Percentiles rank a stretch among this genome's conserved stretches.
Conservation (phyloP, 1,140 invertebrate species). For the Drosophila guanche region DNA sequence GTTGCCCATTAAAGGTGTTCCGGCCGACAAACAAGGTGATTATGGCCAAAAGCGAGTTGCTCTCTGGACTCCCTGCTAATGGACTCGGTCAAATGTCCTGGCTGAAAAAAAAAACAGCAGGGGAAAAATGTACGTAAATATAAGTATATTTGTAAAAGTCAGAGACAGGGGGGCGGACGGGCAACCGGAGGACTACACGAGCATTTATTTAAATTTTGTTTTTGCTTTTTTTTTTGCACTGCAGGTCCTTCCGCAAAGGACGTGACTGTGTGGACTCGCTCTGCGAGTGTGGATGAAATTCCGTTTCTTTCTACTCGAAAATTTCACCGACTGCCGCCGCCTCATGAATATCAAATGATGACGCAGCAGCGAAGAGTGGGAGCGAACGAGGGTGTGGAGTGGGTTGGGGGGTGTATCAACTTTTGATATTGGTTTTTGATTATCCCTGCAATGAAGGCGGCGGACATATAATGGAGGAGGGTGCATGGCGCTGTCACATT, state of each 20-base stretch:
- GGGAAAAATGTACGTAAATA: conserved; percentile 7
- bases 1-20: conserved; percentile 66
- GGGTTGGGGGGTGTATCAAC: conserved; percentile 44
- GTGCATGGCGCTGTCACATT: conserved; percentile 16
- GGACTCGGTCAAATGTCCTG: conserved; percentile 47
- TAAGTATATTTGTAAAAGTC: conserved; percentile 19
- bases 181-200: conserved; percentile 31
- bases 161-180: conserved; percentile 17
- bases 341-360: conserved; percentile 76
- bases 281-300: conserved; percentile 39
- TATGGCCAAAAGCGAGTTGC: conserved; percentile 61
- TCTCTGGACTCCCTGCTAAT: conserved; percentile 67
- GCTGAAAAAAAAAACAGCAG: conserved; percentile 1
- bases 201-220: conserved; percentile 69
- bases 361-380: conserved; percentile 24
- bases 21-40: conserved; percentile 75
- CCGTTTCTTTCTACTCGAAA: conserved; percentile 19
- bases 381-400: background rate
- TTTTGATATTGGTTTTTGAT: conserved; percentile 74
- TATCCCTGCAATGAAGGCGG: conserved; percentile 27
- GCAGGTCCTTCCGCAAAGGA: conserved; percentile 43
- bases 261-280: conserved; percentile 38
- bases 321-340: conserved; percentile 27
- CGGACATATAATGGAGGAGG: background rate
- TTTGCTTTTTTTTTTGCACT: conserved; percentile 27